Percentiles rank a stretch among this genome's conserved stretches.
phyloP scores from a whole-genome alignment of 2,888 invertebrate genomes.

The Tholera decimalis region DNA sequence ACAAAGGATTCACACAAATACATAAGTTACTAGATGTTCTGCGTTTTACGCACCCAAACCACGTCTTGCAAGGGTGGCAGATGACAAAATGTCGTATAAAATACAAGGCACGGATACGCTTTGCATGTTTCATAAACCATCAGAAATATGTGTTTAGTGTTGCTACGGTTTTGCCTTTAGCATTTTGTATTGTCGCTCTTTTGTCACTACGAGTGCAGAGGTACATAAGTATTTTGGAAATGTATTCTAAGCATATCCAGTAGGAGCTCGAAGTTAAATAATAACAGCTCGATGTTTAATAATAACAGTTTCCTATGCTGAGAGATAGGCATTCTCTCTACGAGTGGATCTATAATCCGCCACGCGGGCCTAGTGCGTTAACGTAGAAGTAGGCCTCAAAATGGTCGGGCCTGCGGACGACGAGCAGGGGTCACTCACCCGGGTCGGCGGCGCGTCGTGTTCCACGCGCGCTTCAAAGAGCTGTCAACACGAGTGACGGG shows the following conservation, averaged over 20 bases:
- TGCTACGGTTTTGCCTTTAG: conserved; percentile 62
- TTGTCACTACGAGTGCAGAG: conserved; percentile 3
- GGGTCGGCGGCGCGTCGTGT: no score
- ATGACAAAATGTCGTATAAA: conserved; percentile 86
- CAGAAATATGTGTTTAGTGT: conserved; percentile 81
- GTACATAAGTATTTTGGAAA: neutral
- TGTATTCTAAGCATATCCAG: neutral
- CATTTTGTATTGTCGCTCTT: conserved; percentile 57
- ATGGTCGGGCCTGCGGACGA: no score
- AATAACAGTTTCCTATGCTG: no score
- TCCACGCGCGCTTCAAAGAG: no score
- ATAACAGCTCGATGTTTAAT: no score
- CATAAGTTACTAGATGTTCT: conserved; percentile 60
- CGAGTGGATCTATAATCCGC: no score
- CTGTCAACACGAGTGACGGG: no score
- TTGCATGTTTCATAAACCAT: conserved; percentile 82
- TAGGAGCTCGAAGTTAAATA: no score
- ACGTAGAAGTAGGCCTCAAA: no score
- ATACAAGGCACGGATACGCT: conserved; percentile 77
- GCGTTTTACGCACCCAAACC: conserved; percentile 77
- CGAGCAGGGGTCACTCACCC: no score
- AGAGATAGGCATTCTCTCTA: no score
- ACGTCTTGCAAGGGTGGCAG: conserved; percentile 79
- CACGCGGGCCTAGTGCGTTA: no score
- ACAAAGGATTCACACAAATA: conserved; percentile 60